Evolutionary conservation across 2,888 invertebrate genomes (phyloP).

Genomic region (Spodoptera littoralis): DNA sequence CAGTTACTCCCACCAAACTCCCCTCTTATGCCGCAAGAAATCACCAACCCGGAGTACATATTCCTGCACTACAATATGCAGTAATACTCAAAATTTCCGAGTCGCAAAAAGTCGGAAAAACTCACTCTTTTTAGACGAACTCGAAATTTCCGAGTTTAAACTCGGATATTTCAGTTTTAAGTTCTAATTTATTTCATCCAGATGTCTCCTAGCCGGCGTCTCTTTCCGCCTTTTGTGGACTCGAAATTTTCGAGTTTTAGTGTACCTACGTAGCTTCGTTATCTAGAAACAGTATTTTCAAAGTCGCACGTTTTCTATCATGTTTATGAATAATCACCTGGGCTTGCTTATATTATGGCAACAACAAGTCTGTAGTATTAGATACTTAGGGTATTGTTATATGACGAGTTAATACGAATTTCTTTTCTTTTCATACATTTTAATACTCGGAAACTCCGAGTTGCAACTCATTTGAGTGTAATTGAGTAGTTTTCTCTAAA

Average conservation of each 20-base stretch:
- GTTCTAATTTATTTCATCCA: constrained; percentile 21
- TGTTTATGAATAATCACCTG: constrained; percentile 58
- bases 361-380: constrained; percentile 65
- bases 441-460: constrained; percentile 28
- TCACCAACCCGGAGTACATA: constrained; percentile 89
- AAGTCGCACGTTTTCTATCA: constrained; percentile 62
- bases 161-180: constrained; percentile 3
- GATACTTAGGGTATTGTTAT: constrained; percentile 64
- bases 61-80: constrained; percentile 86
- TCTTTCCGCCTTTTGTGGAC: constrained; percentile 36
- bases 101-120: constrained; percentile 44
- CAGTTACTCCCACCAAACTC: constrained; percentile 95
- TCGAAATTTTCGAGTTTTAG: constrained; percentile 49
- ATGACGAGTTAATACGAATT: constrained; percentile 56
- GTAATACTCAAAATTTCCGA: constrained; percentile 61
- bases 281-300: constrained; percentile 64
- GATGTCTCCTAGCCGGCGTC: constrained; percentile 12
- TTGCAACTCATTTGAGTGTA: constrained; percentile 22
- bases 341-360: constrained; percentile 63
- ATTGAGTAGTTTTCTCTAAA: constrained; percentile 12
- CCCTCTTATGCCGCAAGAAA: constrained; percentile 82
- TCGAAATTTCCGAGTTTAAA: constrained; percentile 46
- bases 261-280: constrained; percentile 43
- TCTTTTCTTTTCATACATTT: constrained; percentile 42
- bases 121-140: constrained; percentile 25